phyloP scores from a whole-genome alignment of 2,888 invertebrate genomes.

The Ceriagrion tenellum region DNA sequence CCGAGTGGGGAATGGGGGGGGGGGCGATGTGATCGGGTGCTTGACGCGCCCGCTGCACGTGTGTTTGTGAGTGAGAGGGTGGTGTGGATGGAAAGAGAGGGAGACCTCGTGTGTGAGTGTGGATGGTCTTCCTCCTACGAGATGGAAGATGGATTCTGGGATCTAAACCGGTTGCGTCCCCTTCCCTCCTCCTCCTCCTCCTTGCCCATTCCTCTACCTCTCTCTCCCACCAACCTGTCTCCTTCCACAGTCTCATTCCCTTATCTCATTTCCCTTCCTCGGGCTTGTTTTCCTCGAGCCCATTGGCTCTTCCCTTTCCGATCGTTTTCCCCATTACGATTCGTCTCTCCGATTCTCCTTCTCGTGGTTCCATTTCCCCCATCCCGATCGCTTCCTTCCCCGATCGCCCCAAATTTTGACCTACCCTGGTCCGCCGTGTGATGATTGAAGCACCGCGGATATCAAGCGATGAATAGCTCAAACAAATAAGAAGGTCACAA shows the following conservation, averaged over 20 bases:
- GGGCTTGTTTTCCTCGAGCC: slow-evolving; percentile 16
- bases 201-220: not conserved
- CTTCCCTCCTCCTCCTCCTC: not conserved
- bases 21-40: slow-evolving; percentile 21
- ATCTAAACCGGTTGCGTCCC: slow-evolving; percentile 63
- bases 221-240: not conserved
- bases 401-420: not conserved
- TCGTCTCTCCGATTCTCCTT: not conserved
- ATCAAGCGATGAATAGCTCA: no score
- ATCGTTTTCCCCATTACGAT: not conserved
- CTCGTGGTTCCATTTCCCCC: not conserved
- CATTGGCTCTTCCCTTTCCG: not conserved
- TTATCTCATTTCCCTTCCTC: slow-evolving; percentile 28
- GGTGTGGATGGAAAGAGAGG: not conserved
- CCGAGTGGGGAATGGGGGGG: not conserved
- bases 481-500: no score
- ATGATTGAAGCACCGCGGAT: not conserved
- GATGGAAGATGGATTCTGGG: slow-evolving; percentile 65
- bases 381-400: not conserved
- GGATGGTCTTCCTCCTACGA: slow-evolving; percentile 44
- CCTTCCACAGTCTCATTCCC: slow-evolving; percentile 18
- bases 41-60: slow-evolving; percentile 13
- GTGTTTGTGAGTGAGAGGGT: not conserved
- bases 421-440: not conserved
- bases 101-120: not conserved